Evolutionary conservation across 2,113 vertebrate species (phyloP).

Genomic region (Rhabdornis inornatus): DNA sequence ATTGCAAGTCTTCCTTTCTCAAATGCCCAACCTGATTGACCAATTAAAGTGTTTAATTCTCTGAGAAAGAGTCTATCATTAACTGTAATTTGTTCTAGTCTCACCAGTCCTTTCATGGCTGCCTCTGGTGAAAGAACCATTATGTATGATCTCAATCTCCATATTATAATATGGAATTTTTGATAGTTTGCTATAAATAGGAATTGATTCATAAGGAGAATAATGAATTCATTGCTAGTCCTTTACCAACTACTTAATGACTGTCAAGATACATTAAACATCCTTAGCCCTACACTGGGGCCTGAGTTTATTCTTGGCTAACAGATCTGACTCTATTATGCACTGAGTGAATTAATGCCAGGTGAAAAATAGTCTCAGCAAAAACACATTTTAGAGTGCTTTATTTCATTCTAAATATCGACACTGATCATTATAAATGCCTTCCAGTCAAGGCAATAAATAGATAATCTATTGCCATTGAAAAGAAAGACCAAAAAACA

Average conservation of each 20-base stretch:
- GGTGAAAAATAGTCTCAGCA: slow-evolving; percentile 17
- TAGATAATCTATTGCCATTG: not conserved
- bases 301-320: slow-evolving; percentile 17
- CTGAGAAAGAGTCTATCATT: slow-evolving; percentile 42
- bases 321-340: not conserved
- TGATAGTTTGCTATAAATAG: slow-evolving; percentile 49
- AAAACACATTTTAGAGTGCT: not conserved
- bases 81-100: slow-evolving; percentile 53
- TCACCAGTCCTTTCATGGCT: slow-evolving; percentile 41
- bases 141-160: slow-evolving; percentile 35
- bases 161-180: slow-evolving; percentile 9
- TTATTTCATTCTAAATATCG: slow-evolving; percentile 37
- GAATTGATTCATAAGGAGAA: slow-evolving; percentile 20
- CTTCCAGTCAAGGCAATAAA: not conserved
- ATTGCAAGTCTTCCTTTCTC: slow-evolving; percentile 16
- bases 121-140: slow-evolving; percentile 43
- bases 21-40: slow-evolving; percentile 17
- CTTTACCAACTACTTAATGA: slow-evolving; percentile 40
- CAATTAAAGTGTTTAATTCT: slow-evolving; percentile 54
- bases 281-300: not conserved
- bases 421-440: slow-evolving; percentile 6
- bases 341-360: not conserved
- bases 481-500: not conserved
- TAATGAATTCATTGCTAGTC: slow-evolving; percentile 41
- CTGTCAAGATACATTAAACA: slow-evolving; percentile 41